Conservation (phyloP, 2,797 vertebrate genomes). For the Sebastes vulpes region DNA sequence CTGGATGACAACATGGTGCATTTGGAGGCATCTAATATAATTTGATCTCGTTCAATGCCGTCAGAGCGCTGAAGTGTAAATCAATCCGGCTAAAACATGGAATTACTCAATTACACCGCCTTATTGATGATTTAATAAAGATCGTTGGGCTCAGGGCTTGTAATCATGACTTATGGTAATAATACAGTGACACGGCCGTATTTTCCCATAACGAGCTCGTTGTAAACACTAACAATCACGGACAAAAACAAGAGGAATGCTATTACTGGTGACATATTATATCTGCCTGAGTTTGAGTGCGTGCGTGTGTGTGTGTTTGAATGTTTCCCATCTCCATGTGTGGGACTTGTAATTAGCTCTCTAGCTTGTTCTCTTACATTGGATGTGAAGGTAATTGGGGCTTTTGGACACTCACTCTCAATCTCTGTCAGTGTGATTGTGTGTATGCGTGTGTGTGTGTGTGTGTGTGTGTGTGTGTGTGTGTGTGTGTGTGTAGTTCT, state of each 20-base stretch:
- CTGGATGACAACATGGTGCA: slow-evolving; percentile 57
- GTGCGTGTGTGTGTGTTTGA: slow-evolving; percentile 9
- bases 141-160: slow-evolving; percentile 44
- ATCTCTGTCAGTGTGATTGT: slow-evolving; percentile 66
- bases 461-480: slow-evolving; percentile 26
- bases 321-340: slow-evolving; percentile 48
- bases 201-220: slow-evolving; percentile 45
- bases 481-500: slow-evolving; percentile 47
- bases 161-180: slow-evolving; percentile 71
- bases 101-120: slow-evolving; percentile 68
- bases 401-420: slow-evolving; percentile 74
- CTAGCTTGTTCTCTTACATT: slow-evolving; percentile 72
- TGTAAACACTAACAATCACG: slow-evolving; percentile 53
- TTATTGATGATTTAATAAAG: slow-evolving; percentile 78
- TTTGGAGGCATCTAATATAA: slow-evolving; percentile 58
- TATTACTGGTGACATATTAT: slow-evolving; percentile 31
- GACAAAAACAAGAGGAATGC: slow-evolving; percentile 29
- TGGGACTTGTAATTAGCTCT: slow-evolving; percentile 74
- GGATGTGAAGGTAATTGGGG: slow-evolving; percentile 79
- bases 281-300: background rate
- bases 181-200: slow-evolving; percentile 46
- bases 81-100: slow-evolving; percentile 70
- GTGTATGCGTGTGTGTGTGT: slow-evolving; percentile 31
- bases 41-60: slow-evolving; percentile 64
- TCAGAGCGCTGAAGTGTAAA: slow-evolving; percentile 60